Percentiles rank a stretch among this genome's conserved stretches.
These are phyloP conservation scores for Mugil cephalus DNA, from an alignment of 2,113 vertebrate species.

Conservation along the genomic window DNA sequence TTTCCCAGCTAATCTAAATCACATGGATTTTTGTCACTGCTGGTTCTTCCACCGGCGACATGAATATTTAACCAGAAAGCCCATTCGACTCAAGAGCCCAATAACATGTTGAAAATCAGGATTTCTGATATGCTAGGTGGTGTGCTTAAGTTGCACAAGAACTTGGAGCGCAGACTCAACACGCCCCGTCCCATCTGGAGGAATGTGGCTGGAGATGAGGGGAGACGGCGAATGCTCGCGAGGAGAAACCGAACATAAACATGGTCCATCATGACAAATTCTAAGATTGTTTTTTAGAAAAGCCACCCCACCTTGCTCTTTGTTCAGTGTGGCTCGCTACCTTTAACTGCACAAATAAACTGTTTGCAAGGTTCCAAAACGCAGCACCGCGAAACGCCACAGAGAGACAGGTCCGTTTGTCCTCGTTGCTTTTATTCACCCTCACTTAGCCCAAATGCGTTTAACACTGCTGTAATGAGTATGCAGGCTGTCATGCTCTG, in stretches of 20 bases:
- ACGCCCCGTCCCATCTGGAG: constrained; percentile 57
- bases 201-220: constrained; percentile 39
- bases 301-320: constrained; percentile 9
- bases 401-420: constrained; percentile 31
- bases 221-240: constrained; percentile 4
- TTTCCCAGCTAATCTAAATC: constrained; percentile 60
- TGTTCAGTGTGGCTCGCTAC: constrained; percentile 35
- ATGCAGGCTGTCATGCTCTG: constrained; percentile 9
- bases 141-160: constrained; percentile 45
- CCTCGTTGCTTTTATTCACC: constrained; percentile 8
- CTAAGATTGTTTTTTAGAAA: constrained; percentile 20
- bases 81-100: background rate
- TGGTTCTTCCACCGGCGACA: constrained; percentile 9
- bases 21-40: constrained; percentile 43
- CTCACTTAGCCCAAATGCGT: background rate
- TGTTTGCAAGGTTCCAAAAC: constrained; percentile 50
- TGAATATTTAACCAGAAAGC: constrained; percentile 19
- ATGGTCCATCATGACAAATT: constrained; percentile 50
- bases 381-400: constrained; percentile 34
- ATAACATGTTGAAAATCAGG: background rate
- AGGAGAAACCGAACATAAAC: constrained; percentile 35
- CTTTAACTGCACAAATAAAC: constrained; percentile 63
- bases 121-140: constrained; percentile 53
- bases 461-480: background rate
- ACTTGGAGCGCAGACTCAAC: constrained; percentile 44